phyloP scores from a whole-genome alignment of 2,113 vertebrate species.

The Australoheros scitulus region DNA sequence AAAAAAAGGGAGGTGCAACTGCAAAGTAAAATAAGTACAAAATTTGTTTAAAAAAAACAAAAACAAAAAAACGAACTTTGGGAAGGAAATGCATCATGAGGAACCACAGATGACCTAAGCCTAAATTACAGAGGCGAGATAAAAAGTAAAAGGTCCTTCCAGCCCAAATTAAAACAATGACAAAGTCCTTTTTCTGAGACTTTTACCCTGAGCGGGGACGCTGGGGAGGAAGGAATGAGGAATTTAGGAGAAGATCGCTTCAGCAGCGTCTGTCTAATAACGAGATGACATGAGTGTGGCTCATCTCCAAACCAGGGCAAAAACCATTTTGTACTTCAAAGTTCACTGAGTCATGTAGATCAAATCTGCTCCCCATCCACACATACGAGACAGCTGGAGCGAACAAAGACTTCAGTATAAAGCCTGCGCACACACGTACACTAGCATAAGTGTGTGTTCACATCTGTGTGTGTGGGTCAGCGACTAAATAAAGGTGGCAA shows the following conservation, averaged over 20 bases:
- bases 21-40: background rate
- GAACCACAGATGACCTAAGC: slow-evolving; percentile 16
- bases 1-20: background rate
- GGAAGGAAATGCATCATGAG: background rate
- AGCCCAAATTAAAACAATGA: slow-evolving; percentile 19
- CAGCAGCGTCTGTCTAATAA: slow-evolving; percentile 36
- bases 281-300: slow-evolving; percentile 41
- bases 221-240: slow-evolving; percentile 18
- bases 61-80: background rate
- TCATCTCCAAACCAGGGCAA: slow-evolving; percentile 48
- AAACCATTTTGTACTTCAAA: slow-evolving; percentile 64
- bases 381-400: background rate
- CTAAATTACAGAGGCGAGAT: slow-evolving; percentile 27
- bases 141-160: slow-evolving; percentile 8
- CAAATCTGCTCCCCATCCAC: slow-evolving; percentile 30
- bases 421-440: background rate
- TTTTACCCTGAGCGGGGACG: background rate
- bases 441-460: slow-evolving; percentile 31
- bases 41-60: background rate
- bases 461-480: slow-evolving; percentile 32
- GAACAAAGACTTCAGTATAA: slow-evolving; percentile 61
- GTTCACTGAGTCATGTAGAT: slow-evolving; percentile 51
- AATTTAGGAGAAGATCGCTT: slow-evolving; percentile 17
- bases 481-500: slow-evolving; percentile 56
- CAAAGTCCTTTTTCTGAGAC: slow-evolving; percentile 15